Evolutionary conservation across 2,113 vertebrate species (phyloP).

Genomic region (Thryonomys swinderianus): DNA sequence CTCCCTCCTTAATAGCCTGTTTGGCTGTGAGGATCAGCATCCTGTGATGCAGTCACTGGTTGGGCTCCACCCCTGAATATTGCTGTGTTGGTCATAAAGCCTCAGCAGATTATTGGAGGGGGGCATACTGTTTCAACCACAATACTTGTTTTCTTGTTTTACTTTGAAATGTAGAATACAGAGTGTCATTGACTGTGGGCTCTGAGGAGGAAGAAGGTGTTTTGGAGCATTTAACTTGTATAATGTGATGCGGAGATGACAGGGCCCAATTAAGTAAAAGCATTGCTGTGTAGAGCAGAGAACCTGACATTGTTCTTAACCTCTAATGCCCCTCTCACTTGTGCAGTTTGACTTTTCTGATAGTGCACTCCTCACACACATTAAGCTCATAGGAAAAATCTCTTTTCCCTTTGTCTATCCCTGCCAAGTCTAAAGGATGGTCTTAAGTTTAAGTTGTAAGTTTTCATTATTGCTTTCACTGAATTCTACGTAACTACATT

Average conservation of each 20-base stretch:
- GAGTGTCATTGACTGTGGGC: background rate
- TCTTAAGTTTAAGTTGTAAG: background rate
- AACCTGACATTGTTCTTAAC: background rate
- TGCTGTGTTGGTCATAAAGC: background rate
- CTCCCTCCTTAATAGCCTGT: background rate
- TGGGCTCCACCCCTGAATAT: background rate
- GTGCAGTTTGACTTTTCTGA: background rate
- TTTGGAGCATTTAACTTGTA: conserved; percentile 29
- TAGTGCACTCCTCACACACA: background rate
- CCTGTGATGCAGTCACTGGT: background rate
- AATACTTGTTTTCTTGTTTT: background rate
- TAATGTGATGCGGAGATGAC: background rate
- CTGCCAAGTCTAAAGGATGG: conserved; percentile 25
- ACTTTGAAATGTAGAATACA: background rate
- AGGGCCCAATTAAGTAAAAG: background rate
- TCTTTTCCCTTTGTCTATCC: background rate
- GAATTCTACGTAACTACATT: background rate
- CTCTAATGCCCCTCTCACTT: background rate
- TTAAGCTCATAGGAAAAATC: background rate
- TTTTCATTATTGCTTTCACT: background rate
- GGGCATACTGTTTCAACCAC: background rate
- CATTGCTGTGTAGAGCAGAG: background rate
- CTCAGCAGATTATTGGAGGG: too few relatives aligned
- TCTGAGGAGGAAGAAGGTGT: background rate
- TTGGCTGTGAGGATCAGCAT: background rate